Percentiles rank a stretch among this genome's conserved stretches.
Conservation (phyloP, 2,888 invertebrate genomes). For the Aphidius colemani region DNA sequence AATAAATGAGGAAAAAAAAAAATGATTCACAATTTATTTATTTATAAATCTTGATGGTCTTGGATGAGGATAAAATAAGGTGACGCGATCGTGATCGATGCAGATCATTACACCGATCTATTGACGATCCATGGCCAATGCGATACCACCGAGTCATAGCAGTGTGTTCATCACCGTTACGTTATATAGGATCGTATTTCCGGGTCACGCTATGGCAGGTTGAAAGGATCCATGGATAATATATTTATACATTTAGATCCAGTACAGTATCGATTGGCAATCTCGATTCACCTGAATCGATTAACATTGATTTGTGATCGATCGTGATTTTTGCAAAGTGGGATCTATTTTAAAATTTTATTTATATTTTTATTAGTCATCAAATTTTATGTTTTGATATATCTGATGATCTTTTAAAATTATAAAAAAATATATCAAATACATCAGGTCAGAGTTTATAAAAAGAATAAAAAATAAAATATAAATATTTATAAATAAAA, state of each 20-base stretch:
- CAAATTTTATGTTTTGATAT: not conserved
- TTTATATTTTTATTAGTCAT: not conserved
- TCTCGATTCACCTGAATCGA: constrained; percentile 19
- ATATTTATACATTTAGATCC: constrained; percentile 14
- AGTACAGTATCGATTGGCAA: constrained; percentile 14
- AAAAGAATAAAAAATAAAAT: too few relatives aligned
- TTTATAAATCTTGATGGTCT: too few relatives aligned
- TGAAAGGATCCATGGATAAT: constrained; percentile 39
- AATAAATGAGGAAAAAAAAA: not conserved
- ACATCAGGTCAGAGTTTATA: too few relatives aligned
- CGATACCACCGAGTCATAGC: not conserved
- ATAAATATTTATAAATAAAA: too few relatives aligned
- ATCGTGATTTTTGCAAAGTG: constrained; percentile 15
- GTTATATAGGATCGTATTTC: constrained; percentile 42
- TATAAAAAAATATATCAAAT: not conserved
- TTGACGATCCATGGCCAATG: constrained; percentile 36
- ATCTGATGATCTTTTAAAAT: not conserved
- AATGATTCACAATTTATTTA: not conserved
- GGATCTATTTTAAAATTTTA: not conserved
- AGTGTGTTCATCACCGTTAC: constrained; percentile 26
- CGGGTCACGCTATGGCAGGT: constrained; percentile 56
- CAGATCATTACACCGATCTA: constrained; percentile 52
- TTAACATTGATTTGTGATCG: constrained; percentile 22
- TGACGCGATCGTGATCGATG: constrained; percentile 55
- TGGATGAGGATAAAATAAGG: constrained; percentile 10